phyloP scores from a whole-genome alignment of 2,888 invertebrate genomes.

The Pardosa pseudoannulata region DNA sequence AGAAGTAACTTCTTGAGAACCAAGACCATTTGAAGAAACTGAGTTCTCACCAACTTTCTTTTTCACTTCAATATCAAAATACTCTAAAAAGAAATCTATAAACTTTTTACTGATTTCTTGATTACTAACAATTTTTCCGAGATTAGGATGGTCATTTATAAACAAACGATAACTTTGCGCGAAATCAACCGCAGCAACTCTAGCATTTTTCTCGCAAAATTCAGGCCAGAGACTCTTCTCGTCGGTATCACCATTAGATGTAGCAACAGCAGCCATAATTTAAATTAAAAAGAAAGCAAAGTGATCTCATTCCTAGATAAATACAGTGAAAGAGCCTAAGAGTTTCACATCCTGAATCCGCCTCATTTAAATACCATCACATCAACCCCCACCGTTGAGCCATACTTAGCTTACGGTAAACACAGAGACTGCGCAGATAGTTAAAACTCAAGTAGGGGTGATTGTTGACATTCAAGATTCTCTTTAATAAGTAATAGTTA shows the following conservation, averaged over 20 bases:
- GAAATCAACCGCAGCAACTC: constrained; percentile 70
- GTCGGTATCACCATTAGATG: constrained; percentile 54
- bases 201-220: constrained; percentile 73
- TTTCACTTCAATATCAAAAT: constrained; percentile 67
- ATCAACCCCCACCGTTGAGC: constrained; percentile 25
- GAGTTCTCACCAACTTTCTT: constrained; percentile 62
- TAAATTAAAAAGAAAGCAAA: background rate
- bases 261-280: constrained; percentile 60
- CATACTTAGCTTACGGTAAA: constrained; percentile 24
- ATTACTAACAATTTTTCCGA: constrained; percentile 52
- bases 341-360: constrained; percentile 25
- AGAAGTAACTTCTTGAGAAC: constrained; percentile 36
- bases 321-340: background rate
- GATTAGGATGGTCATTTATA: constrained; percentile 68
- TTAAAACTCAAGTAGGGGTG: background rate
- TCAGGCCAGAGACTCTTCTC: constrained; percentile 68
- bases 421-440: constrained; percentile 61
- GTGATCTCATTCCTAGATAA: background rate
- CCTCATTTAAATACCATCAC: constrained; percentile 65
- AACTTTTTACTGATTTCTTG: constrained; percentile 69
- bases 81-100: constrained; percentile 64
- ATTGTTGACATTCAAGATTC: constrained; percentile 1
- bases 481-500: too few relatives aligned
- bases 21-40: constrained; percentile 51
- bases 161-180: constrained; percentile 70